Evolutionary conservation across 2,113 vertebrate species (phyloP), one percentile per base, ranked within the genome.

Genomic region (Erythrocercus mccallii): DNA sequence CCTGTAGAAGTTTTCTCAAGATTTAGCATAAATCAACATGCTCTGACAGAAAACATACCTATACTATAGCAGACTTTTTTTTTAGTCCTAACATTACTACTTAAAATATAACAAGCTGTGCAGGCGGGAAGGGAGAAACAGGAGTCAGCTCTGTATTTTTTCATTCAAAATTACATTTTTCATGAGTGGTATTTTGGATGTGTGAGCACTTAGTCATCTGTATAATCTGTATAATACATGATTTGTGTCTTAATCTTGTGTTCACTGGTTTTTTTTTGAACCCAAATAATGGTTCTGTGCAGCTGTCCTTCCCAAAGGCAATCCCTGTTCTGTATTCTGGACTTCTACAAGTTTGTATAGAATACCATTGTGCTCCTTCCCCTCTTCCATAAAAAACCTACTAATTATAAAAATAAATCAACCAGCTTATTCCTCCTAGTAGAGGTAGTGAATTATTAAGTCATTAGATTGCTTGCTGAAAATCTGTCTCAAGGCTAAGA

Each of bases 41-140:
- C 21, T 60, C 51, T 60, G 24, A 79, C 14, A 56, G 31, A 91
- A 88, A 42, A 92, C 22, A 71, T 7, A 87, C 33, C 23, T 61
- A 53, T 27, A 69, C 17, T 16, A 7, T 0, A 72, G 20, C 9
- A 44, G 16, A 35, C 5, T 13, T 25, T 40, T 42, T 42, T 37
- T 58, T 33, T 35, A 51, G 33, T 38, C 10, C 64, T 83, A 83
- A 77, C 7, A 50, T 78, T 72, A 56, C 37, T 44, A 70, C 18
- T n/a, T 61, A 53, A 84, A 51, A 28, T 62, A 33, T 25, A 82
- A 47, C 31, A 81, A 69, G 22, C 18, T 2, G 0, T 37, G 38
- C 9, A 5, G 12, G 19, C 0, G 0, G 20, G 54, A 10, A 61
- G 21, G 4, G 18, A 56, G 3, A 77, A 77, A 33, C 19, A 66